Conservation (phyloP, 2,888 invertebrate genomes). For the Cerastis leucographa region DNA sequence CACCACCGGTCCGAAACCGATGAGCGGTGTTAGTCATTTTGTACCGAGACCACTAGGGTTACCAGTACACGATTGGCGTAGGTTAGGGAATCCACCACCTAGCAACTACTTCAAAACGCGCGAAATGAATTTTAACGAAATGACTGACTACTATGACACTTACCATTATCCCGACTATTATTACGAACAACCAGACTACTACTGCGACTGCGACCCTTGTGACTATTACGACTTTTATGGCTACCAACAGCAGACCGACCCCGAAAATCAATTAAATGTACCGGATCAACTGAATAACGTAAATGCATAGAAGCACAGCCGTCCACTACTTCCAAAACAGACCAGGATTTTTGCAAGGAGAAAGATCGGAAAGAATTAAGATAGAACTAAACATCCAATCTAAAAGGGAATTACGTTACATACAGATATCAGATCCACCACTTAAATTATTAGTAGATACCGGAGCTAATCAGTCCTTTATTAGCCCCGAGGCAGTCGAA, state of each 20-base stretch:
- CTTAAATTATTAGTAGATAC: neutral
- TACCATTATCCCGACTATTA: neutral
- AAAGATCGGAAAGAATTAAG: no score
- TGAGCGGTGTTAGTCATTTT: no score
- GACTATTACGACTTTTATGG: neutral
- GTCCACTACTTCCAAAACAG: neutral
- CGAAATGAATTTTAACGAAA: neutral
- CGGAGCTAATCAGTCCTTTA: neutral
- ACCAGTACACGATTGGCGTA: no score
- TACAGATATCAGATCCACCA: conserved; percentile 4
- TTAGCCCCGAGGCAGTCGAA: conserved; percentile 6
- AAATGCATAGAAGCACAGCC: neutral
- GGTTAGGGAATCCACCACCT: no score
- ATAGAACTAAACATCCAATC: no score
- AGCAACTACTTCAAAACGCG: neutral
- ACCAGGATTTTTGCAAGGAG: neutral
- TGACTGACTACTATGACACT: neutral
- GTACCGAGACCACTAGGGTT: no score
- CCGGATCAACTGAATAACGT: neutral
- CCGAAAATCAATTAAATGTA: neutral
- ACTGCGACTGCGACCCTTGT: neutral
- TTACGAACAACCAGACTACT: neutral
- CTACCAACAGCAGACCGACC: neutral
- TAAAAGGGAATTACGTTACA: neutral
- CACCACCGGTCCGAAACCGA: neutral